Evolutionary conservation across 2,113 vertebrate species (phyloP).

Genomic region (Monopterus albus): DNA sequence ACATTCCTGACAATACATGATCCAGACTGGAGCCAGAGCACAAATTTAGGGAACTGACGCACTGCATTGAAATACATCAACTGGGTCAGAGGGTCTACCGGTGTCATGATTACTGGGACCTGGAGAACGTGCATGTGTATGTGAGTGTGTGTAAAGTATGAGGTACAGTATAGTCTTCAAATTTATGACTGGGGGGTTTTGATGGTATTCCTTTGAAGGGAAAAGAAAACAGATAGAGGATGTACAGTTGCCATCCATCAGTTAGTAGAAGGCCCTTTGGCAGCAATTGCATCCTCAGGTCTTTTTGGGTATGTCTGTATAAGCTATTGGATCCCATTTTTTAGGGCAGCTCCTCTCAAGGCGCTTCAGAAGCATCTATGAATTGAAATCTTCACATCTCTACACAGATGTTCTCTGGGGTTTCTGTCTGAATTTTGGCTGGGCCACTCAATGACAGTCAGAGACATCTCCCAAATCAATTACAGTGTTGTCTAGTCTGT

Average conservation of each 20-base stretch:
- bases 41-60: conserved; percentile 65
- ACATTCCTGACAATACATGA: conserved; percentile 74
- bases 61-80: conserved; percentile 70
- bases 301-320: background rate
- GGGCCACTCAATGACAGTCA: background rate
- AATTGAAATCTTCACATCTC: background rate
- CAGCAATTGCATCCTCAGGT: background rate
- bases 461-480: background rate
- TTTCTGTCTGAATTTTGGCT: background rate
- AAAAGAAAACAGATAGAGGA: conserved; percentile 57
- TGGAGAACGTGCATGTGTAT: conserved; percentile 17
- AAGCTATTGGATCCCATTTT: background rate
- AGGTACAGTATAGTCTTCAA: conserved; percentile 9
- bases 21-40: conserved; percentile 75
- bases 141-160: background rate
- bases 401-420: too few species aligned
- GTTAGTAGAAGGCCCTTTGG: too few species aligned
- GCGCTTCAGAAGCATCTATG: background rate
- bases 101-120: conserved; percentile 61
- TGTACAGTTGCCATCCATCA: too few species aligned
- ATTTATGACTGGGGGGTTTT: conserved; percentile 18
- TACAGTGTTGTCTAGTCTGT: background rate
- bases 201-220: conserved; percentile 21
- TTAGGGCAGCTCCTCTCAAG: background rate
- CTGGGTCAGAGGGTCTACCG: conserved; percentile 57